These are phyloP conservation scores for Remorina albescens DNA, from an alignment of 2,797 vertebrate genomes.

Conservation along the genomic window DNA sequence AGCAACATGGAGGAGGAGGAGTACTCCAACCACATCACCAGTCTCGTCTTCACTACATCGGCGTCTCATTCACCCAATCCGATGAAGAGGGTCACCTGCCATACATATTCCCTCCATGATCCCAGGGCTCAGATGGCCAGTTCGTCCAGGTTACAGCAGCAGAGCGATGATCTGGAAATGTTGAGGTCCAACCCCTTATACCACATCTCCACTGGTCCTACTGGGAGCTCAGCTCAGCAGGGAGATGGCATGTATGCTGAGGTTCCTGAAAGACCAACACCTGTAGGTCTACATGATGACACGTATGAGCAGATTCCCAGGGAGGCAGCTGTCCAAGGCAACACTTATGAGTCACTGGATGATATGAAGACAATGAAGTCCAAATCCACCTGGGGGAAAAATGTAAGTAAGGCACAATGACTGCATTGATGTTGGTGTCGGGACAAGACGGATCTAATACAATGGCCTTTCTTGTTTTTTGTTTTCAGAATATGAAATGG, in stretches of 20 bases:
- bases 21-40: slow-evolving; percentile 30
- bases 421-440: accelerated
- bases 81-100: slow-evolving; percentile 49
- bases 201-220: slow-evolving; percentile 21
- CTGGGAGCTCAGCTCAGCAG: not conserved
- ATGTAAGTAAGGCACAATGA: slow-evolving; percentile 64
- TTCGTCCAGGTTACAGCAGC: slow-evolving; percentile 24
- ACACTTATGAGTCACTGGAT: slow-evolving; percentile 70
- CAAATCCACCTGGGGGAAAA: slow-evolving; percentile 67
- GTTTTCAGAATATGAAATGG: slow-evolving; percentile 82
- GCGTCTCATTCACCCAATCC: slow-evolving; percentile 34
- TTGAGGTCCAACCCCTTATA: slow-evolving; percentile 72
- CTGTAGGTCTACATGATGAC: slow-evolving; percentile 15
- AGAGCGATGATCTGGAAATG: not conserved
- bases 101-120: slow-evolving; percentile 59
- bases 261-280: slow-evolving; percentile 36
- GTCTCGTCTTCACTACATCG: not conserved
- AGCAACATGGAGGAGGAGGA: slow-evolving; percentile 32
- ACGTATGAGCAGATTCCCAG: slow-evolving; percentile 67
- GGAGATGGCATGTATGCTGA: slow-evolving; percentile 56
- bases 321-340: not conserved
- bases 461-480: slow-evolving; percentile 22
- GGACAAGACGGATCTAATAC: not conserved
- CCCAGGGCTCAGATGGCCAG: not conserved
- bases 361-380: slow-evolving; percentile 66